Evolutionary conservation across 2,797 vertebrate species (phyloP), one percentile per base, ranked within the genome.

Genomic region (Pterois miles): DNA sequence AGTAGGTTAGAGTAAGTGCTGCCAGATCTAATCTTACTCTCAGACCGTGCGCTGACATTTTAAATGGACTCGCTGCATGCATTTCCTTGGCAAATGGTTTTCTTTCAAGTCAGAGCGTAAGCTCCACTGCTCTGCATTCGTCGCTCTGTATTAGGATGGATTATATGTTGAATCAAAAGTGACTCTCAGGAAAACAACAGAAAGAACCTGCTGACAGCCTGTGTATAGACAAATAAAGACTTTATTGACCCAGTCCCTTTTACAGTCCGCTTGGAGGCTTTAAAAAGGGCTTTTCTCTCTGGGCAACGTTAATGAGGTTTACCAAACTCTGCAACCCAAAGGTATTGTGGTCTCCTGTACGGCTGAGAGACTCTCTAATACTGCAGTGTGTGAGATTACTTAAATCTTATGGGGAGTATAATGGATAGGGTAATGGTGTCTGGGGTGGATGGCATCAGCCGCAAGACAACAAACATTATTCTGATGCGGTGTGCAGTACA

Each of bases 121-220:
- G 65, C 77, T 80, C 56, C 59, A 16, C 64, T 72, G 71, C 66
- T 50, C 66, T 82, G 71, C 74, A 71, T 76, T 81, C 31, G 12
- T 50, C 2, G 31, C 63, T 54, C 65, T 43, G 65, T 62, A 83
- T 80, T 84, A 62, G 83, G 89, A 87, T 77, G 58, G 86, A 92
- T 91, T 79, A 71, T 67, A 67, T 63, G 66, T 80, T 78, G 71
- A 90, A 93, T 93, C 66, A 87, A 84, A 89, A 86, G 76, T 85
- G 86, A 91, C 86, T 82, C 72, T 10, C 46, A 73, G 86, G 69
- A 84, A 92, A 90, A 87, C 83, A 84, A 79, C 86, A 62, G 54
- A 66, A 59, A 86, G 69, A 76, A 85, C 65, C 80, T 85, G 84
- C 77, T 85, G 83, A 89, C 84, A 89, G 87, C 68, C 72, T 64